phyloP scores from a whole-genome alignment of 1,140 invertebrate species.

The Antheraea mylitta region DNA sequence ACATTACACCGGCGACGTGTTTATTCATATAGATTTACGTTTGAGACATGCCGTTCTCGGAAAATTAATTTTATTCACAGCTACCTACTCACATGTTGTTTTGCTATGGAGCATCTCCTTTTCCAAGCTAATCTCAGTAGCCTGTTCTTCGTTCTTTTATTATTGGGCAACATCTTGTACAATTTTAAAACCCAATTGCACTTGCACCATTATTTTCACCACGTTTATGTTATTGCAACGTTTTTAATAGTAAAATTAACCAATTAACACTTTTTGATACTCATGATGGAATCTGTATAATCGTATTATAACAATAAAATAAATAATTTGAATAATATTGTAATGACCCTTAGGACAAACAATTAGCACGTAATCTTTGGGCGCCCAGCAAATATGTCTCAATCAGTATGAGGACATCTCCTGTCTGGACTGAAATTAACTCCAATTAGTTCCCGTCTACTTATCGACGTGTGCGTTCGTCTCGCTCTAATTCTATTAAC shows the following conservation, averaged over 20 bases:
- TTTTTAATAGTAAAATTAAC: not conserved
- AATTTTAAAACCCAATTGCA: not conserved
- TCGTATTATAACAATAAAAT: not conserved
- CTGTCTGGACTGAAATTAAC: constrained; percentile 28
- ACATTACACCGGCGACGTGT: not conserved
- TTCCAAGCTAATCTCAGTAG: constrained; percentile 5
- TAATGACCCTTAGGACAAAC: not conserved
- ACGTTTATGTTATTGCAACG: not conserved
- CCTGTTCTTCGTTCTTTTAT: constrained; percentile 5
- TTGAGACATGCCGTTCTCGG: constrained; percentile 5
- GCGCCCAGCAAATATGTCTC: constrained; percentile 29
- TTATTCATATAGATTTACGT: not conserved
- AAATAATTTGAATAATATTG: not conserved
- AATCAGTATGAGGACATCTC: constrained; percentile 31
- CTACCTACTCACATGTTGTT: constrained; percentile 12
- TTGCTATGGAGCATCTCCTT: constrained; percentile 3
- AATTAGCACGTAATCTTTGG: not conserved
- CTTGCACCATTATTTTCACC: not conserved
- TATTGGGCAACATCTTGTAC: not conserved
- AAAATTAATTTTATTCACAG: not conserved
- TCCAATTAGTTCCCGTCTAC: constrained; percentile 38
- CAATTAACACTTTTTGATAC: not conserved
- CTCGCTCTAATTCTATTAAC: constrained; percentile 42
- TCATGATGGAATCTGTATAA: not conserved
- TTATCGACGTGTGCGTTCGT: constrained; percentile 34